Evolutionary conservation across 2,797 vertebrate genomes (phyloP).

Genomic region (Gallinago nigripennis): DNA sequence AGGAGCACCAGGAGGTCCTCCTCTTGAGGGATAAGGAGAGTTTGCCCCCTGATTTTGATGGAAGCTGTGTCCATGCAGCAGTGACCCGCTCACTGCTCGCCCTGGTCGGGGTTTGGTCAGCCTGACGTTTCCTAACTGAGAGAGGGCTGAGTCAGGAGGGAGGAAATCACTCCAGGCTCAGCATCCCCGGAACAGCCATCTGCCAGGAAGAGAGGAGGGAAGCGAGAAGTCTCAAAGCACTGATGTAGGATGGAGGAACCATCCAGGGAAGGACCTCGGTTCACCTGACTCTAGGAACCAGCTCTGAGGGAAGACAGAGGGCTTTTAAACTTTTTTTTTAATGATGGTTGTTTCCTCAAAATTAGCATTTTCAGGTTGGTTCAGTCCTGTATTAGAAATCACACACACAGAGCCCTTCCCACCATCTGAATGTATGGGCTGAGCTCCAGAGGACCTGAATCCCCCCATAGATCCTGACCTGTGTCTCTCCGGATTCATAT

Average conservation of each 20-base stretch:
- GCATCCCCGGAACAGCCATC: background rate
- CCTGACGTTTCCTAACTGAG: background rate
- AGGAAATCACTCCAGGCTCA: background rate
- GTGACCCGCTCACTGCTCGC: background rate
- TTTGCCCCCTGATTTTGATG: background rate
- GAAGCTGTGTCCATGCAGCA: rapidly evolving
- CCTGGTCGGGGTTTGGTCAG: background rate
- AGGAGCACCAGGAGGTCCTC: background rate
- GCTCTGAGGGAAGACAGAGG: background rate
- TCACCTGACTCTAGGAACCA: background rate
- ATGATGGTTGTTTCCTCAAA: background rate
- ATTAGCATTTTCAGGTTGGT: too few species aligned
- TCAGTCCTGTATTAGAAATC: background rate
- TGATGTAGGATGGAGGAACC: background rate
- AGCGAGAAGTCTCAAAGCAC: background rate
- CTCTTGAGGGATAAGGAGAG: background rate
- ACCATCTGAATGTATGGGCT: rapidly evolving
- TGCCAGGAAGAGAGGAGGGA: background rate
- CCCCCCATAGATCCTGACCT: background rate
- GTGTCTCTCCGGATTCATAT: background rate
- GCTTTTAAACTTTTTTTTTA: background rate
- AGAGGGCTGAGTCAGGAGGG: background rate
- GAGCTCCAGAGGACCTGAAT: background rate
- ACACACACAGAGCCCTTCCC: background rate
- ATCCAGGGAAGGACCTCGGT: background rate